Conservation (phyloP, 2,113 vertebrate genomes). For the Sisor rabdophorus region DNA sequence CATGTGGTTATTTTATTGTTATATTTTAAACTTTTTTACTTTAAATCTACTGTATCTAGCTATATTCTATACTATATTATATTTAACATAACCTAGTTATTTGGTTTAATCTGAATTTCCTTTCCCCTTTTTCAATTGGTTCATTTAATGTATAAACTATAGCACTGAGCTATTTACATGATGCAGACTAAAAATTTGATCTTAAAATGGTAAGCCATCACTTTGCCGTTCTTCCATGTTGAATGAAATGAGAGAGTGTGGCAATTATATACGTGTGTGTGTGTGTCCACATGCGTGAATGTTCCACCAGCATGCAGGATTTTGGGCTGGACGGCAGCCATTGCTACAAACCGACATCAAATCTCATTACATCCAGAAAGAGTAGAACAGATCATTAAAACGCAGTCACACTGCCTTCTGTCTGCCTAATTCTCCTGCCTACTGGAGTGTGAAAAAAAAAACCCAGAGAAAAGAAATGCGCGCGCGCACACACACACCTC, state of each 20-base stretch:
- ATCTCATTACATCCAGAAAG: slow-evolving; percentile 35
- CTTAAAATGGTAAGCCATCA: background rate
- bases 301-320: slow-evolving; percentile 19
- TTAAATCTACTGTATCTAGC: no score
- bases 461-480: background rate
- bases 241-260: background rate
- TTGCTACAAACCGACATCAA: slow-evolving; percentile 34
- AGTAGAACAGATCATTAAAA: slow-evolving; percentile 20
- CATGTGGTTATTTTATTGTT: no score
- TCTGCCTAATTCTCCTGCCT: slow-evolving; percentile 16
- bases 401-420: slow-evolving; percentile 18
- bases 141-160: background rate
- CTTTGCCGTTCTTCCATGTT: background rate
- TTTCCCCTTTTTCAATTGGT: no score
- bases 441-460: slow-evolving; percentile 9
- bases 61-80: no score
- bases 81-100: no score
- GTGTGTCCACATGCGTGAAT: slow-evolving; percentile 2
- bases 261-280: background rate
- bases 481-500: slow-evolving; percentile 1
- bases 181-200: background rate
- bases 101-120: no score
- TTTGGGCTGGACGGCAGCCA: slow-evolving; percentile 34
- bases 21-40: no score
- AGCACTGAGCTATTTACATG: background rate